These are phyloP conservation scores for Mormyrus iriodes DNA, from an alignment of 2,113 vertebrate genomes.

Conservation along the genomic window DNA sequence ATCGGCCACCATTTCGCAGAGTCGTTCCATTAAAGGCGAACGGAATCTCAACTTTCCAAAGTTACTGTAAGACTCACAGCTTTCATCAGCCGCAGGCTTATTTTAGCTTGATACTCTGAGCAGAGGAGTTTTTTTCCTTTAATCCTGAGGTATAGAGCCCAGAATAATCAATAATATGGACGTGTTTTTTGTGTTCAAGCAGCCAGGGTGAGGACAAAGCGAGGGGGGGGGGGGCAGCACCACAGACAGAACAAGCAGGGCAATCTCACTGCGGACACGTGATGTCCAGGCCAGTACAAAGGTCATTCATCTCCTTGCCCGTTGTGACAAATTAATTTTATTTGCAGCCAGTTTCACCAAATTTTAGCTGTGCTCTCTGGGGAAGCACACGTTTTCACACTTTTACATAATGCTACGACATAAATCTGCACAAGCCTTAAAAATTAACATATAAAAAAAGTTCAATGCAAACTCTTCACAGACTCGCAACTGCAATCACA, in stretches of 20 bases:
- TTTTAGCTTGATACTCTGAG: no score
- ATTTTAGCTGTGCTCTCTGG: background rate
- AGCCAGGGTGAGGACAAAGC: background rate
- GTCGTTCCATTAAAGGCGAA: no score
- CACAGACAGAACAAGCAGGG: background rate
- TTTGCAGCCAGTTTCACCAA: background rate
- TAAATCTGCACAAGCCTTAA: background rate
- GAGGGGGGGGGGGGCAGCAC: no score
- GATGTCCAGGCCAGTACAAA: background rate
- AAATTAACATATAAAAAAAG: background rate
- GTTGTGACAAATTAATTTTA: background rate
- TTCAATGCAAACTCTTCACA: background rate
- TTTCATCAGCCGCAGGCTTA: no score
- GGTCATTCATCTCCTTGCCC: background rate
- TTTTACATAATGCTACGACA: background rate
- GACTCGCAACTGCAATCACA: conserved; percentile 40
- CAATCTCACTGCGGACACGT: background rate
- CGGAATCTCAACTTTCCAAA: no score
- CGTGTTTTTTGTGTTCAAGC: no score
- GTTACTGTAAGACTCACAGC: no score
- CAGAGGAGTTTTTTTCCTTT: no score
- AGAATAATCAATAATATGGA: no score
- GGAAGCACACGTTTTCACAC: background rate
- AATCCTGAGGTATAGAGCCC: no score
- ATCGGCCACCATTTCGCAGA: no score